phyloP scores from a whole-genome alignment of 2,113 vertebrate genomes.

The Meleagris gallopavo region DNA sequence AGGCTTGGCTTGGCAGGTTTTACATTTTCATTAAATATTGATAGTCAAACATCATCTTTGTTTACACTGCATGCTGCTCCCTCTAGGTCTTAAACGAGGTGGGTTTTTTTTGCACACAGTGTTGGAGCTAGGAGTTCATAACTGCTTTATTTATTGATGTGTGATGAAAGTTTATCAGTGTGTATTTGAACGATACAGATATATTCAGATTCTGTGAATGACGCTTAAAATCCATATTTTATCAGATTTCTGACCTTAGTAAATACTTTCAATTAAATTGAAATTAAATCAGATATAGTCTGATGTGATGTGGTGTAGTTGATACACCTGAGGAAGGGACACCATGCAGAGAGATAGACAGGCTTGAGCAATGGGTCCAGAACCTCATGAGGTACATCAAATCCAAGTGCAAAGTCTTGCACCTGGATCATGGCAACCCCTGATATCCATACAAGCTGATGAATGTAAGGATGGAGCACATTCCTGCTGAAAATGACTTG shows the following conservation, averaged over 20 bases:
- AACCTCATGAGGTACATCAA: background rate
- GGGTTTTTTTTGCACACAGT: background rate
- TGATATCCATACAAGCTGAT: background rate
- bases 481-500: background rate
- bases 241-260: background rate
- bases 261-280: background rate
- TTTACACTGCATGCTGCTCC: constrained; percentile 39
- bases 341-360: background rate
- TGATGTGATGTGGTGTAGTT: background rate
- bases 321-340: background rate
- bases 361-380: background rate
- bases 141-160: background rate
- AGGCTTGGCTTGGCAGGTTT: constrained; percentile 49
- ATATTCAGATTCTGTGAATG: background rate
- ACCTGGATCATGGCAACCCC: background rate
- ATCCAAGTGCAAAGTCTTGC: background rate
- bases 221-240: background rate
- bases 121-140: constrained; percentile 20
- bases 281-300: background rate
- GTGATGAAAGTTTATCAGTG: background rate
- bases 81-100: constrained; percentile 26
- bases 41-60: constrained; percentile 56
- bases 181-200: background rate
- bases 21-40: constrained; percentile 70
- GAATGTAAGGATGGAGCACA: background rate